phyloP scores from a whole-genome alignment of 2,888 invertebrate genomes.

The Metopia argyrocephala region DNA sequence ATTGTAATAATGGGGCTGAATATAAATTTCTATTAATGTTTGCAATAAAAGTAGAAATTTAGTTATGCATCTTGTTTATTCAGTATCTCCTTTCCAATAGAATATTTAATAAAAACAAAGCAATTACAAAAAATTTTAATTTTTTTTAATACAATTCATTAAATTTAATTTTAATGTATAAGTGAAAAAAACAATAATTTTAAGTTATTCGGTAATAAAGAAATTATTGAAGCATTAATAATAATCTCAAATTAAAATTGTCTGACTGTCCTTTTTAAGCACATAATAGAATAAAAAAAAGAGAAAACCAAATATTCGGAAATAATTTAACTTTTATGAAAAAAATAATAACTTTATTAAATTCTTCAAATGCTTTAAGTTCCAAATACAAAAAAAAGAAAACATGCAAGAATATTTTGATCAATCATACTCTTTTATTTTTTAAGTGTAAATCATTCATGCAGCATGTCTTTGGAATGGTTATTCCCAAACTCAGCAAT shows the following conservation, averaged over 20 bases:
- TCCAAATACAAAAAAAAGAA: neutral
- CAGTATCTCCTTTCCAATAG: too few species aligned
- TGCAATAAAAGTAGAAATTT: neutral
- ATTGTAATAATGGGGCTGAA: too few species aligned
- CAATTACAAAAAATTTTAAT: neutral
- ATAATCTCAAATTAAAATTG: slow-evolving; percentile 3
- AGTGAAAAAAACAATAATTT: slow-evolving; percentile 19
- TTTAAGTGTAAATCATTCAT: too few species aligned
- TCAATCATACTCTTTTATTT: too few species aligned
- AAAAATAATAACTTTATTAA: slow-evolving; percentile 5
- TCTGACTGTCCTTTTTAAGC: neutral
- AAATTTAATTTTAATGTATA: neutral
- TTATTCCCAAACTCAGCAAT: too few species aligned
- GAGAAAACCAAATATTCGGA: neutral
- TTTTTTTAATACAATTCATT: neutral
- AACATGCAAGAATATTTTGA: neutral
- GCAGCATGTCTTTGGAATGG: too few species aligned
- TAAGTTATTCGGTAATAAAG: slow-evolving; percentile 37
- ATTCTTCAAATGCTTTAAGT: neutral
- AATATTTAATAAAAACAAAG: neutral
- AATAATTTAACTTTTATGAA: neutral
- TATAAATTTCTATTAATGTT: neutral
- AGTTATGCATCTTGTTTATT: too few species aligned
- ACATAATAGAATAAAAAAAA: neutral
- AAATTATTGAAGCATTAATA: slow-evolving; percentile 39